phyloP scores from a whole-genome alignment of 1,140 invertebrate species.

The Danaus plexippus region DNA sequence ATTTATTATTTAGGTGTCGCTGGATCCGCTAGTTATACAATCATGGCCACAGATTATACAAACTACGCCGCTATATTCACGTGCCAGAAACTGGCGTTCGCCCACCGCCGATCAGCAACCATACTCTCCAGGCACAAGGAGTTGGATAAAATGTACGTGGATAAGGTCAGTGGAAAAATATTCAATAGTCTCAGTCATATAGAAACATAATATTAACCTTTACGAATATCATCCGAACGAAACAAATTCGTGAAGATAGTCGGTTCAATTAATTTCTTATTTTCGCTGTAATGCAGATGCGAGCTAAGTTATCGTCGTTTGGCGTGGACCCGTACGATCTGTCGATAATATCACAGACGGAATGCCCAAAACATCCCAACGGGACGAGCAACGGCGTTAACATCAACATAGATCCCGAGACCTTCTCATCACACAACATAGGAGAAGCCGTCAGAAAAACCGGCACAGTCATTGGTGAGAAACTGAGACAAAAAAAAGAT shows the following conservation, averaged over 20 bases:
- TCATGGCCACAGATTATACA: slow-evolving; percentile 83
- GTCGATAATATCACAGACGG: slow-evolving; percentile 80
- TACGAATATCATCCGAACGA: neutral
- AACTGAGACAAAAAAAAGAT: neutral
- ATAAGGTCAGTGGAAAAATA: slow-evolving; percentile 74
- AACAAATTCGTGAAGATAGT: neutral
- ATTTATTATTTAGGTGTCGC: slow-evolving; percentile 75
- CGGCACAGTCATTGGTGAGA: slow-evolving; percentile 77
- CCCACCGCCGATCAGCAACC: slow-evolving; percentile 82
- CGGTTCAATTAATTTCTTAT: slow-evolving; percentile 2
- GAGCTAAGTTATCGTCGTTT: slow-evolving; percentile 72
- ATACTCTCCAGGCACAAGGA: slow-evolving; percentile 81
- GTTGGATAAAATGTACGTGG: slow-evolving; percentile 77
- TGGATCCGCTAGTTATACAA: slow-evolving; percentile 80
- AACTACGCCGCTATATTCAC: slow-evolving; percentile 84
- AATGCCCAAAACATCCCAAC: slow-evolving; percentile 72
- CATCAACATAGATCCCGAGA: slow-evolving; percentile 81
- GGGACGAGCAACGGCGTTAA: slow-evolving; percentile 72
- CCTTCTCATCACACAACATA: slow-evolving; percentile 81
- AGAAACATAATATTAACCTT: neutral
- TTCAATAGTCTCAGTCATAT: no score
- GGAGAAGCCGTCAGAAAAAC: slow-evolving; percentile 79
- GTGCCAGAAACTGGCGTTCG: slow-evolving; percentile 82
- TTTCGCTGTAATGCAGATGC: slow-evolving; percentile 65
- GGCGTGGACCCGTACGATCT: slow-evolving; percentile 83